phyloP scores from a whole-genome alignment of 2,113 vertebrate species.

The Seriola dumerili region DNA sequence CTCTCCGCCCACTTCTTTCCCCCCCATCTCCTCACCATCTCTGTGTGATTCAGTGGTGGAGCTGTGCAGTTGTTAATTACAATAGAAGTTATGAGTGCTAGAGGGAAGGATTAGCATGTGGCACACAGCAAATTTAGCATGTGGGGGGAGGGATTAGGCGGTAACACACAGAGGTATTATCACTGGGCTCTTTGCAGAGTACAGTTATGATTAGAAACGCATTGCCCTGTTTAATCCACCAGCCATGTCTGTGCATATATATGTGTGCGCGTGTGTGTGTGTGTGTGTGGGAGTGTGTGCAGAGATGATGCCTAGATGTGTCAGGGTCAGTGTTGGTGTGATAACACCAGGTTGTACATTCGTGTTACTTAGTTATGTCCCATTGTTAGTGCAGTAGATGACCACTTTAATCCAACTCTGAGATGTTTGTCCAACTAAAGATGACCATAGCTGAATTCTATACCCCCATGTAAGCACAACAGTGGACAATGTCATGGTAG shows the following conservation, averaged over 20 bases:
- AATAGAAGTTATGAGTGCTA: conserved; percentile 68
- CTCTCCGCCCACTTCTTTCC: conserved; percentile 16
- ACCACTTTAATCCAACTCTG: conserved; percentile 22
- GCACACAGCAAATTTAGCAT: conserved; percentile 68
- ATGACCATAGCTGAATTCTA: conserved; percentile 7
- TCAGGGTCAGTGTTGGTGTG: conserved; percentile 31
- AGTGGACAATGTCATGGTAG: not conserved
- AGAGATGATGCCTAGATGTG: conserved; percentile 28
- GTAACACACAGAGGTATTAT: conserved; percentile 78
- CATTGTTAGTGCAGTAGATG: not conserved
- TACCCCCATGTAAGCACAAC: conserved; percentile 16
- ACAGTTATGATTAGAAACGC: conserved; percentile 76
- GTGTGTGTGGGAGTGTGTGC: not conserved
- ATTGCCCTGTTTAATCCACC: conserved; percentile 78
- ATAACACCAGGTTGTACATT: conserved; percentile 16
- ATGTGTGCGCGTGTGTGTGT: not conserved
- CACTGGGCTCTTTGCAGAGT: conserved; percentile 68
- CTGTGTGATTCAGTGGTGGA: conserved; percentile 56
- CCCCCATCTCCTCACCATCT: conserved; percentile 37
- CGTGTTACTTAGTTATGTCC: not conserved
- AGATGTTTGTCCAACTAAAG: not conserved
- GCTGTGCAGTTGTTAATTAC: conserved; percentile 78
- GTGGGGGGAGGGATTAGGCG: conserved; percentile 74
- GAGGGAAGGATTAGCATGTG: conserved; percentile 79
- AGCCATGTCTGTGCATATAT: conserved; percentile 33